Evolutionary conservation across 2,888 invertebrate genomes (phyloP), one percentile per base, ranked within the genome.

Genomic region (Choristoneura rosaceana): DNA sequence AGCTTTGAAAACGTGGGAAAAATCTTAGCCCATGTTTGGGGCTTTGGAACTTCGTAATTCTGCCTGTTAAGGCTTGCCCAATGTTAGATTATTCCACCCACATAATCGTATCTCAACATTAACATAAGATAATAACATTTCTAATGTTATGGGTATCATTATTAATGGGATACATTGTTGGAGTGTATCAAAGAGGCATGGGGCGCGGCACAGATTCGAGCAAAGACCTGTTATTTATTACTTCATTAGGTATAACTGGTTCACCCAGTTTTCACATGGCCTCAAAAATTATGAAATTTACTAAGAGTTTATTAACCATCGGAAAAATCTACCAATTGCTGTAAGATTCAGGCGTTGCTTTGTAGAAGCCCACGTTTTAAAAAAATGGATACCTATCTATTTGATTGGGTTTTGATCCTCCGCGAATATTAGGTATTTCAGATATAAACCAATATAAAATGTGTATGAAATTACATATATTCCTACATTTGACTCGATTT

Each of bases 101-200:
- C 71, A 45, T 38, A 41, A 67, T 59, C 34, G 15, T 45, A 4
- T 4, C 10, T 45, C 15, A 41, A 8, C 34, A 60, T 71, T 71
- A 66, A 3, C 66, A 71, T 71, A 66, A 55, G 66, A 66, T 71
- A 71, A 71, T 71, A 71, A 55, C 61, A 38, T 66, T 71, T 71
- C 70, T 71, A 67, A 61, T 67, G 25, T 41, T 66, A 66, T 45
- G 47, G 15, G 14, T 60, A 60, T 66, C 60, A 34, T 52, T 65
- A 66, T 66, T 59, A 65, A 60, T 65, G 50, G 52, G 25, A 38
- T 38, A 64, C 45, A 61, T 61, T 52, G 25, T 47, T 7, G 17
- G 4, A 25, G 25, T 47, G n/a, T 25, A 55, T 55, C 12, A 55
- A 25, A 55, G 14, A 47, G n/a, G 12, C 10, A 55, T 25, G 55